These are phyloP conservation scores for Nomada lathburiana DNA, from an alignment of 2,888 invertebrate species.

Conservation along the genomic window DNA sequence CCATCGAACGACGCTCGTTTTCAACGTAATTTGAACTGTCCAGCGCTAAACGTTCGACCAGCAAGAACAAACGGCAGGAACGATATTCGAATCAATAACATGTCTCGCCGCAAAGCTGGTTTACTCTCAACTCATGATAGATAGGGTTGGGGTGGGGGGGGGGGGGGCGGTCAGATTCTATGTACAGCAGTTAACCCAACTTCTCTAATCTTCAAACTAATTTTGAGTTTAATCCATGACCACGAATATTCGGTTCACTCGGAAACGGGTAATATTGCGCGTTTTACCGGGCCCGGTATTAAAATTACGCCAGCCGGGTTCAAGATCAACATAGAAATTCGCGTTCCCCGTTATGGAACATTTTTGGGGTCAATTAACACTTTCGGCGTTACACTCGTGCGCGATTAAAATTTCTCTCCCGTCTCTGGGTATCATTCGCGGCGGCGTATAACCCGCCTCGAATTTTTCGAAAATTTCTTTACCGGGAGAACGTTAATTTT, in stretches of 20 bases:
- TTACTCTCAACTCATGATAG: constrained; percentile 55
- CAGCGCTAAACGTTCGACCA: background rate
- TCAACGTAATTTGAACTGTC: background rate
- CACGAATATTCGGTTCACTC: constrained; percentile 63
- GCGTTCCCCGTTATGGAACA: background rate
- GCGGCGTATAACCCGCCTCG: too few species aligned
- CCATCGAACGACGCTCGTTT: background rate
- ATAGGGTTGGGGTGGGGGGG: constrained; percentile 30
- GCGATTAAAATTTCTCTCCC: too few species aligned
- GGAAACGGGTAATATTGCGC: constrained; percentile 38
- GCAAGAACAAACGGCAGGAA: constrained; percentile 22
- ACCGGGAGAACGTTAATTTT: background rate
- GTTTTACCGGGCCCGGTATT: constrained; percentile 37
- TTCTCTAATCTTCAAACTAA: constrained; percentile 79
- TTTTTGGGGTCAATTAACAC: background rate
- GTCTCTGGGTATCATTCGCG: too few species aligned
- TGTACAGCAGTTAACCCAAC: constrained; percentile 72
- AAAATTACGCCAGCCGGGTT: constrained; percentile 45
- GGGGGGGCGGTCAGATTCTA: constrained; percentile 31
- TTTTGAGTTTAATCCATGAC: constrained; percentile 76
- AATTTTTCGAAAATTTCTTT: too few species aligned
- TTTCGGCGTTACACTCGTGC: too few species aligned
- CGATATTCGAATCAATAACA: constrained; percentile 54
- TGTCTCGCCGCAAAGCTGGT: constrained; percentile 50
- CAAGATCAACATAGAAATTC: background rate